phyloP scores from a whole-genome alignment of 2,888 invertebrate species.

The Tholera decimalis region DNA sequence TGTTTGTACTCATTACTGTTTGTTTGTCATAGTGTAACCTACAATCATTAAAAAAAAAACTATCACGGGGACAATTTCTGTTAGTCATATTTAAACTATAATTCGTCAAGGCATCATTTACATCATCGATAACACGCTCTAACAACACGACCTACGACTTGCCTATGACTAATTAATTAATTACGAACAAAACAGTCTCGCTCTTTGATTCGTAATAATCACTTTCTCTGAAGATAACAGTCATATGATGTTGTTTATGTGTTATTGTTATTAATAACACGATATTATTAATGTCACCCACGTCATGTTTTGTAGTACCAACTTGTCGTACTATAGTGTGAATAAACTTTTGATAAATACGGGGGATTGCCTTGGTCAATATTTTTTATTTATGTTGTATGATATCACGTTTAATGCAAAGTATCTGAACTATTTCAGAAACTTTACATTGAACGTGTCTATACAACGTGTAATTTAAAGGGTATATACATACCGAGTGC shows the following conservation, averaged over 20 bases:
- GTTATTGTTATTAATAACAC: slow-evolving; percentile 44
- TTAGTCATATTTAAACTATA: no score
- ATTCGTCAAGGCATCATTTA: no score
- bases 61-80: no score
- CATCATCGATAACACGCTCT: not conserved
- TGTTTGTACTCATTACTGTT: not conserved
- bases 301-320: slow-evolving; percentile 22
- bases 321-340: slow-evolving; percentile 7
- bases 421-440: slow-evolving; percentile 20
- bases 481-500: no score
- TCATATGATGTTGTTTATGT: slow-evolving; percentile 57
- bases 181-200: slow-evolving; percentile 34
- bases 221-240: slow-evolving; percentile 59
- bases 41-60: no score
- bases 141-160: not conserved
- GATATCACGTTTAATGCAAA: no score
- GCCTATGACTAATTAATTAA: slow-evolving; percentile 3
- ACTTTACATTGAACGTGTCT: not conserved
- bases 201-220: slow-evolving; percentile 43
- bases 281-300: slow-evolving; percentile 4
- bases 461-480: no score
- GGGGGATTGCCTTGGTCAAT: slow-evolving; percentile 28
- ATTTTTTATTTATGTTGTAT: slow-evolving; percentile 6
- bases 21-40: not conserved
- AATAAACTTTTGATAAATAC: slow-evolving; percentile 23